These are phyloP conservation scores for Mactra quadrangularis DNA, from an alignment of 1,140 invertebrate genomes.

Conservation along the genomic window DNA sequence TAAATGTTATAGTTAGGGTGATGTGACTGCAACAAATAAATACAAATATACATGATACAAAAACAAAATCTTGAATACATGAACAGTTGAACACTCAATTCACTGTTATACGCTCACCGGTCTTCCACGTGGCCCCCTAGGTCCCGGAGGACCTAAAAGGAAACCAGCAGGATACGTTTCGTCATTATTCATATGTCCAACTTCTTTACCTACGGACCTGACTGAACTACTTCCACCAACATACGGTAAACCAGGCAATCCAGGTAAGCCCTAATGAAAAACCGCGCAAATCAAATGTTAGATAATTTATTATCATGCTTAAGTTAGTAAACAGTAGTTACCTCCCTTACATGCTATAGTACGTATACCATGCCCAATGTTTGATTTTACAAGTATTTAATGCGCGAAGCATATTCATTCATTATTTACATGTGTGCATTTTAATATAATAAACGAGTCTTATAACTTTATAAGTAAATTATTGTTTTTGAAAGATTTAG, in stretches of 20 bases:
- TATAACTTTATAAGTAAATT: no score
- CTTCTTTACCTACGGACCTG: no score
- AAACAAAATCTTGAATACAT: not conserved
- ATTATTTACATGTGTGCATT: slow-evolving; percentile 7
- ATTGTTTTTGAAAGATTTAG: no score
- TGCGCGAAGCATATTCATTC: no score
- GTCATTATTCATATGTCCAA: slow-evolving; percentile 2
- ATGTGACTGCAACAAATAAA: slow-evolving; percentile 56
- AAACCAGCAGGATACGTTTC: slow-evolving; percentile 45
- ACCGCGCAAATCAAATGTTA: slow-evolving; percentile 5
- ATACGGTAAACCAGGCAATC: slow-evolving; percentile 36
- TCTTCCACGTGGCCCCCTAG: slow-evolving; percentile 41
- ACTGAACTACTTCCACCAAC: not conserved
- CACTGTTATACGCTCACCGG: slow-evolving; percentile 16
- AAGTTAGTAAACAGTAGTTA: not conserved
- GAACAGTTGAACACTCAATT: not conserved
- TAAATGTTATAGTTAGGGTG: not conserved
- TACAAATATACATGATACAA: not conserved
- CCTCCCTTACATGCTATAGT: slow-evolving; percentile 1
- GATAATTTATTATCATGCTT: not conserved
- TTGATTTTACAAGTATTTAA: no score
- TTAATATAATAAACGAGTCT: not conserved
- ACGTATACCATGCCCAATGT: not conserved
- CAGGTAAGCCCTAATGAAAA: slow-evolving; percentile 37
- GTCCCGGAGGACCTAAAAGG: slow-evolving; percentile 42